These are phyloP conservation scores for Globicephala melas DNA, from an alignment of 2,113 vertebrate genomes.

Conservation along the genomic window DNA sequence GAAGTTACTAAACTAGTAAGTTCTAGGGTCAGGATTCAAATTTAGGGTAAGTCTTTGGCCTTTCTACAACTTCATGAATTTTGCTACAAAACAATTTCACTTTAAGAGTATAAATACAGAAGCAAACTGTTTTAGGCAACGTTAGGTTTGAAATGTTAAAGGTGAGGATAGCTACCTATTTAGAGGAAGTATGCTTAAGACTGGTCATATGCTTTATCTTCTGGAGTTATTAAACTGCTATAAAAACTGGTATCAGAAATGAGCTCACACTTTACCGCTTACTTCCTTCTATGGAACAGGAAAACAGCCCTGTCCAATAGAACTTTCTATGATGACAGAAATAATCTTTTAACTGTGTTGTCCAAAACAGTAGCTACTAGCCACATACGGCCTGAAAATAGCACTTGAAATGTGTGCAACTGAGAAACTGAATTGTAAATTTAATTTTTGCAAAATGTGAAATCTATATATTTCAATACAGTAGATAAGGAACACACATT, in stretches of 20 bases:
- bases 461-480: neutral
- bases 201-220: neutral
- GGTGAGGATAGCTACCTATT: neutral
- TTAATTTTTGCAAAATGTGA: constrained; percentile 22
- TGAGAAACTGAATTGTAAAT: neutral
- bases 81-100: constrained; percentile 19
- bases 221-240: neutral
- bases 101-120: neutral
- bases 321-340: neutral
- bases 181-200: neutral
- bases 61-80: constrained; percentile 26
- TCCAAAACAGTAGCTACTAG: neutral
- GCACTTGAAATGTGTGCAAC: neutral
- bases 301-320: neutral
- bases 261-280: neutral
- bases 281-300: neutral
- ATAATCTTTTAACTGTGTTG: neutral
- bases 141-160: neutral
- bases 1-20: constrained; percentile 13
- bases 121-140: neutral
- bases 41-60: neutral
- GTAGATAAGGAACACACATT: constrained; percentile 13
- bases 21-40: constrained; percentile 12
- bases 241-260: neutral
- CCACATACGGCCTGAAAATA: neutral